Percentiles rank a stretch among this genome's conserved stretches.
Evolutionary conservation across 2,113 vertebrate species (phyloP).

Genomic region (Paratilapia polleni): DNA sequence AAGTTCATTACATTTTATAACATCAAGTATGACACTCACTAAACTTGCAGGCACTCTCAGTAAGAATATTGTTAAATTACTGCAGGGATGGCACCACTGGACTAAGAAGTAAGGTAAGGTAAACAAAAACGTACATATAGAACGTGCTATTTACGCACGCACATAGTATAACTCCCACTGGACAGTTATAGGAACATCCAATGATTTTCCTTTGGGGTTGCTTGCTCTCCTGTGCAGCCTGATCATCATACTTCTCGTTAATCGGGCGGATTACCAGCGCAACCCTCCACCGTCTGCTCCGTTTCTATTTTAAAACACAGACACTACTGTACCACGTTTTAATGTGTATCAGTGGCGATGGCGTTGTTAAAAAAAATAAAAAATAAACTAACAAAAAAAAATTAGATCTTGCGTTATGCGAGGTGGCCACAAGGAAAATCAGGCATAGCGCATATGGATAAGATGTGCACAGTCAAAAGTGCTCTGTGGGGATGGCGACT

Average conservation of each 20-base stretch:
- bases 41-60: neutral
- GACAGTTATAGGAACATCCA: neutral
- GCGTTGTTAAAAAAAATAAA: neutral
- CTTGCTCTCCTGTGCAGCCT: constrained; percentile 25
- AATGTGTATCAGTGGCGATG: neutral
- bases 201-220: constrained; percentile 13
- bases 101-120: neutral
- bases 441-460: constrained; percentile 22
- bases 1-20: neutral
- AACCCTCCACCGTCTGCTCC: constrained; percentile 71
- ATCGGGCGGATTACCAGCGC: constrained; percentile 74
- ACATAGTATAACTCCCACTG: neutral
- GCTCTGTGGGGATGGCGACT: constrained; percentile 4
- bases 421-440: neutral
- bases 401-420: neutral
- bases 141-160: neutral
- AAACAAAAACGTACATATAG: neutral
- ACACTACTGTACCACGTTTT: constrained; percentile 1
- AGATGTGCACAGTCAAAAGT: constrained; percentile 17
- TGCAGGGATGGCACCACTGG: neutral
- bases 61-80: neutral
- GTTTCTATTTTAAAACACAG: constrained; percentile 66
- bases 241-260: constrained; percentile 65
- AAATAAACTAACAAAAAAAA: neutral
- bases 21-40: neutral